Percentiles rank a stretch among this genome's conserved stretches.
Evolutionary conservation across 1,140 invertebrate genomes (phyloP).

Genomic region (Mercenaria mercenaria): DNA sequence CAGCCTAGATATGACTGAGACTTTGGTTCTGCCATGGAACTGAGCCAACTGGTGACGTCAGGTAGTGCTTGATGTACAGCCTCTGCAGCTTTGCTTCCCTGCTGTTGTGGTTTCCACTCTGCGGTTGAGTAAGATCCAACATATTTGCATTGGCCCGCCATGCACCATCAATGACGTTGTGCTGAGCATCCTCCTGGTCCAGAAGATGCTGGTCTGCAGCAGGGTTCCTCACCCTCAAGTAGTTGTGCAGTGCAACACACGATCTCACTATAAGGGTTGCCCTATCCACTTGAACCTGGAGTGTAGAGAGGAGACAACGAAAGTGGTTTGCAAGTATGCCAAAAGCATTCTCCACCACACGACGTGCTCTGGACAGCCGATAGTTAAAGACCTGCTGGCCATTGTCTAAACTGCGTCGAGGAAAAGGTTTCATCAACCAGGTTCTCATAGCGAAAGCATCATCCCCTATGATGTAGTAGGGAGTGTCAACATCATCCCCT

Average conservation of each 20-base stretch:
- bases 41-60: constrained; percentile 33
- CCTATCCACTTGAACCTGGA: constrained; percentile 54
- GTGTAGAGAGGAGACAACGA: constrained; percentile 28
- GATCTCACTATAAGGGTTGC: constrained; percentile 37
- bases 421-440: constrained; percentile 77
- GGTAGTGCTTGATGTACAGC: constrained; percentile 64
- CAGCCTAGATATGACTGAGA: no score
- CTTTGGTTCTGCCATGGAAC: constrained; percentile 52
- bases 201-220: constrained; percentile 41
- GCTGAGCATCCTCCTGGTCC: constrained; percentile 65
- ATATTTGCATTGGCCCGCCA: constrained; percentile 52
- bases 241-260: constrained; percentile 65
- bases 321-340: constrained; percentile 71
- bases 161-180: constrained; percentile 63
- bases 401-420: constrained; percentile 72
- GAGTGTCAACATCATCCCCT: constrained; percentile 23
- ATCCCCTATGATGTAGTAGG: constrained; percentile 75
- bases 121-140: background rate
- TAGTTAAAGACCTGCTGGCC: constrained; percentile 86
- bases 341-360: constrained; percentile 84
- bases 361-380: constrained; percentile 81
- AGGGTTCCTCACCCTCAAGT: constrained; percentile 66
- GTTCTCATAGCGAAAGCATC: constrained; percentile 74
- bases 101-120: constrained; percentile 37
- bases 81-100: constrained; percentile 47